Evolutionary conservation across 2,113 vertebrate species (phyloP), one percentile per base, ranked within the genome.

Genomic region (Suncus etruscus): DNA sequence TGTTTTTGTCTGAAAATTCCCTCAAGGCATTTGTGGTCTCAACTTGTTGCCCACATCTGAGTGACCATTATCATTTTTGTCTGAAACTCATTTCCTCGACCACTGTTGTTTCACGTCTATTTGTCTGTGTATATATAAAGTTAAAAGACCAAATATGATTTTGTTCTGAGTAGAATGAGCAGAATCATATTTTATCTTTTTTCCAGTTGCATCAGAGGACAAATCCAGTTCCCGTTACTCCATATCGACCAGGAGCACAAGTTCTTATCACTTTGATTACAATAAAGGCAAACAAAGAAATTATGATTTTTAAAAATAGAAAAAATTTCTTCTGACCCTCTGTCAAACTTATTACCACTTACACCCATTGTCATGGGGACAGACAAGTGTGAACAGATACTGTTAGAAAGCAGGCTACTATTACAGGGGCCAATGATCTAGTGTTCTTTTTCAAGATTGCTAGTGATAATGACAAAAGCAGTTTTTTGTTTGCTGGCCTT

Each of bases 191-290:
- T 14, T 45, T 50, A 39, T 58, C n/a, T 86, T 31, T 31, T 63
- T 89, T 51, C 82, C 5, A 1, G 7, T n/a, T 47, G 10, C 74
- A 48, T 39, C 4, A 48, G 45, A 61, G 11, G 32, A 0, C 70
- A 79, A 93, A 91, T 76, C 16, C 7, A 76, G 29, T 72, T 5
- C 14, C 27, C 48, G 1, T 61, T 76, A 78, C 7, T 91, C 15
- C 27, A 77, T 63, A 32, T 90, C 81, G 63, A 76, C 31, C 15
- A 65, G 77, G 83, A 89, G 76, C n/a, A 82, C 50, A 72, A 89
- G 18, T 77, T 31, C 20, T 85, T 29, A 20, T 12, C 7, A 50
- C 5, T n/a, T 81, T 27, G 8, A 47, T 91, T 88, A 81, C 85
- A 65, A 61, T 68, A 86, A 72, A 89, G 18, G 3, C 22, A 86